Evolutionary conservation across 2,797 vertebrate genomes (phyloP), one percentile per base, ranked within the genome.

Genomic region (Streptopelia turtur): DNA sequence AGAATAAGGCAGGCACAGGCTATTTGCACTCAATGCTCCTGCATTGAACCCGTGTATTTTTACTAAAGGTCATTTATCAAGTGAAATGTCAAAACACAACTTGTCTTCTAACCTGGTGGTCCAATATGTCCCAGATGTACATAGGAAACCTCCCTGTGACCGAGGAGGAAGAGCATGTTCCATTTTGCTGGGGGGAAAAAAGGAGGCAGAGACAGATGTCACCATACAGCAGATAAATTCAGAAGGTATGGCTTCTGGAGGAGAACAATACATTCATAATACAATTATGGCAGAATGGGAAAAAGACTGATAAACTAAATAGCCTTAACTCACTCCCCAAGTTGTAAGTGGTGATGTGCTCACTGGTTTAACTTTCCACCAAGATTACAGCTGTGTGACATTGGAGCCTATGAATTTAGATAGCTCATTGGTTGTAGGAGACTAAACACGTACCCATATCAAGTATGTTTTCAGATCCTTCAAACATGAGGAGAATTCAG

Each of bases 391-490:
- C 89, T 97, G 96, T 98, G 96, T 98, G 97, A 98, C 97, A 97
- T 85, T 94, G 96, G 96, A 98, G 96, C 94, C 97, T 97, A 98
- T 98, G 98, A 98, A 98, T 98, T 98, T 98, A 98, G 97, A 98
- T 98, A 98, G 97, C 98, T 98, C 97, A 98, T 98, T 98, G 98
- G 98, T 98, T 98, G 97, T 98, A 98, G 98, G 96, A 98, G 98
- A 98, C 98, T 98, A 98, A 98, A 92, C 98, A 98, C 88, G 28
- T 94, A 93, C 83, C 65, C 70, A 3, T 87, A 98, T 97, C 95
- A 91, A 98, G 95, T 97, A 93, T 97, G 96, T 97, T 97, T 97
- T 97, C 92, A 97, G 97, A 97, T 92, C 89, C 93, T 83, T 96
- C 97, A 94, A 97, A 97, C 96, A 98, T 45, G 94, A 97, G 94